A percentile compares a stretch with the other conserved stretches of the same genome.
Conservation (phyloP, 2,888 invertebrate genomes). For the Galeruca laticollis region DNA sequence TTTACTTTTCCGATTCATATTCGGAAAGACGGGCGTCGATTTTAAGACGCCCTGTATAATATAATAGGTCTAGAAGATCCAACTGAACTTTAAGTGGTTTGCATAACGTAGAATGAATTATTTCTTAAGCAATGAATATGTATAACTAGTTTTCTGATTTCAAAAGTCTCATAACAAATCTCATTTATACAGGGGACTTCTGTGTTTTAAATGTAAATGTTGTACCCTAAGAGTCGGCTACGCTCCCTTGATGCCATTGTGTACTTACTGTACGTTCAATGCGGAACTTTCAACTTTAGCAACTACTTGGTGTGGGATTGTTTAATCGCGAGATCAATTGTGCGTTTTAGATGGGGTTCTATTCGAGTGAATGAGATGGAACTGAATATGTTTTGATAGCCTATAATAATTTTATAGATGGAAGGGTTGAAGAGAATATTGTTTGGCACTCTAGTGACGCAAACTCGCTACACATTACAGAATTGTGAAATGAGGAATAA, state of each 20-base stretch:
- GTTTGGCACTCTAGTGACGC: background rate
- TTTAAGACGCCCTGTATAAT: no score
- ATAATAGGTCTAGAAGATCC: no score
- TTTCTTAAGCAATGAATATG: constrained; percentile 40
- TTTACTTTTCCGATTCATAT: no score
- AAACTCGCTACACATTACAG: background rate
- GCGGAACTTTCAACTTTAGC: constrained; percentile 11
- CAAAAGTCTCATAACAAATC: constrained; percentile 26
- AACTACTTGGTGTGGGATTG: constrained; percentile 11
- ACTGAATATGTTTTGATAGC: constrained; percentile 17
- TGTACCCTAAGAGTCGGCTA: background rate
- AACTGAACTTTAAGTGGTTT: no score
- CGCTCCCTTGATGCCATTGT: constrained; percentile 13
- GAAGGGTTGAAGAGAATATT: background rate
- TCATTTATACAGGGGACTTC: constrained; percentile 27
- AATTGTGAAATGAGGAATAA: no score
- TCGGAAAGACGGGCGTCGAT: no score
- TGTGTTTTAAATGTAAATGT: constrained; percentile 27
- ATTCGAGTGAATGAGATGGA: background rate
- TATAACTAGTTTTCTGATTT: constrained; percentile 43
- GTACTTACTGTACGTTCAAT: background rate
- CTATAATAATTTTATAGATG: background rate
- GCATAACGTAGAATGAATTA: constrained; percentile 36
- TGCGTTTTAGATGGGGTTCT: constrained; percentile 17
- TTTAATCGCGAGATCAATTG: constrained; percentile 11